phyloP scores from a whole-genome alignment of 2,888 invertebrate species.

The Congeria kusceri region DNA sequence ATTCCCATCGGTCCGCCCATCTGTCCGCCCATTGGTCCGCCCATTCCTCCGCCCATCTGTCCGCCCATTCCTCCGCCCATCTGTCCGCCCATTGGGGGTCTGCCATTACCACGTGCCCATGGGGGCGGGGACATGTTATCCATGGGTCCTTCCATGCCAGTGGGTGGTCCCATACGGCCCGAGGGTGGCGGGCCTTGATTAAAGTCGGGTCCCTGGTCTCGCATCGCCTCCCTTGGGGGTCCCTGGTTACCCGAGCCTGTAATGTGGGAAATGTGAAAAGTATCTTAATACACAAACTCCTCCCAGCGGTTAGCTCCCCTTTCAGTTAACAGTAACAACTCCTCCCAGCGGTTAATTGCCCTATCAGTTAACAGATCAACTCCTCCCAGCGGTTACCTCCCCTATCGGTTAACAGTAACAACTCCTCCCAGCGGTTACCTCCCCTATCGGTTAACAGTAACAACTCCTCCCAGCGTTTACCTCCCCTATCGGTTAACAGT shows the following conservation, averaged over 20 bases:
- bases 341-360: too few species aligned
- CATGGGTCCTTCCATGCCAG: conserved; percentile 10
- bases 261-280: too few species aligned
- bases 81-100: conserved; percentile 6
- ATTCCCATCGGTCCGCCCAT: conserved; percentile 32
- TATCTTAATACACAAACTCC: too few species aligned
- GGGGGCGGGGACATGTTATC: conserved; percentile 11
- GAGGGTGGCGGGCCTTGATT: conserved; percentile 33
- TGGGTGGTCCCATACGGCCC: conserved; percentile 14
- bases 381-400: too few species aligned
- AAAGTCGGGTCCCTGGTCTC: conserved; percentile 18
- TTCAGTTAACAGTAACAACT: too few species aligned
- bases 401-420: too few species aligned
- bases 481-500: too few species aligned
- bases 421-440: too few species aligned
- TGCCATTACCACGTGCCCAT: conserved; percentile 25
- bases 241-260: conserved; percentile 39
- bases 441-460: too few species aligned
- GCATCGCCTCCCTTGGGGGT: conserved; percentile 39
- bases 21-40: conserved; percentile 23
- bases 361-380: too few species aligned
- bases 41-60: conserved; percentile 11
- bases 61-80: conserved; percentile 12
- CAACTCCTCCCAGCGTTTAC: too few species aligned
- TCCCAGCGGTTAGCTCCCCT: too few species aligned